Evolutionary conservation across 2,797 vertebrate genomes (phyloP), one percentile per base, ranked within the genome.

Genomic region (Neosilurus hyrtlii): DNA sequence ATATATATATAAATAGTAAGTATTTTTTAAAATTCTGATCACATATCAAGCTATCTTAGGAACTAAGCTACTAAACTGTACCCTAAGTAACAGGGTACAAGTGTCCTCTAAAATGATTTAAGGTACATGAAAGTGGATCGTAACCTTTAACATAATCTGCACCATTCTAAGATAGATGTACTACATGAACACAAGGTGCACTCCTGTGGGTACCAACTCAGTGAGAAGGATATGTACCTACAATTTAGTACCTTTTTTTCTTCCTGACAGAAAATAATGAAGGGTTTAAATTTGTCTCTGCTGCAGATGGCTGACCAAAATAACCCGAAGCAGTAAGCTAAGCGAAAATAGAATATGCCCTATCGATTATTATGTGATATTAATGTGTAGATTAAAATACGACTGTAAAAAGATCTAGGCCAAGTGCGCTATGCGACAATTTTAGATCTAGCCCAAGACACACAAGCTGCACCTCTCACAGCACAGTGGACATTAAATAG

Each of bases 261-360:
- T 30, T 61, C 30, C n/a, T 9, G 6, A 2, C 35, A 63, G 75
- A 20, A 65, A 78, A 78, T 63, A 63, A 78, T 78, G 43, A 65
- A 78, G 37, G 61, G 37, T 79, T 79, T 65, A 18, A 63, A 43
- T 49, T 22, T 35, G 54, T 18, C 75, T 79, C 79, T 61, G 80
- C 78, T 84, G 84, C 84, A 87, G 86, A 84, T 78, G 82, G 76
- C 57, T 75, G 35, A 62, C 79, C 26, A 73, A 77, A 70, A 78
- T 51, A 83, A 54, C 59, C n/a, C 20, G 57, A 43, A 63, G 26
- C 57, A 57, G 7, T 12, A 26, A 18, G 14, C 22, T 26, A 20
- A 79, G 61, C 76, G 9, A 30, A 67, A 80, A 71, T 63, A 83
- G 63, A 57, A 26, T 62, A 4, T 5, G 57, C 10, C 20, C 20